Percentiles rank a stretch among this genome's conserved stretches.
Conservation (phyloP, 2,888 invertebrate genomes). For the Pristionchus maxplancki region DNA sequence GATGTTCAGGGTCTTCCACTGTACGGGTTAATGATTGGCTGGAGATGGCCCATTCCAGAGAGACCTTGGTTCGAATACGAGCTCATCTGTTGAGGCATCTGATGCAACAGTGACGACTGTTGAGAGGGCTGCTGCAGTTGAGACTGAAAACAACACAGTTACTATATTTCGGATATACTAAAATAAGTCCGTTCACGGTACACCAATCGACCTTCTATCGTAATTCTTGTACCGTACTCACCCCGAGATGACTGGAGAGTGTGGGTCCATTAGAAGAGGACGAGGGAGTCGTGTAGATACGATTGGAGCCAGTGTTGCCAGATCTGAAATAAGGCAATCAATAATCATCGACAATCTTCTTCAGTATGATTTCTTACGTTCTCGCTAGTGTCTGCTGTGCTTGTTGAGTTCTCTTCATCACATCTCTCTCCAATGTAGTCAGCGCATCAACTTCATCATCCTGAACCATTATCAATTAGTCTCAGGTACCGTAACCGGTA, state of each 20-base stretch:
- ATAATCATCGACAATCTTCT: neutral
- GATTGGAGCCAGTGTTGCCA: neutral
- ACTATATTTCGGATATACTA: neutral
- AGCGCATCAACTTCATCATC: slow-evolving; percentile 73
- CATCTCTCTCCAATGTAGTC: slow-evolving; percentile 73
- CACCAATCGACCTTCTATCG: too few species aligned
- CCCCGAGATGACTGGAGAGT: slow-evolving; percentile 39
- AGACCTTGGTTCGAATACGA: slow-evolving; percentile 7
- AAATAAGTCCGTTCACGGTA: neutral
- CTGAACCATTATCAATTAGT: neutral
- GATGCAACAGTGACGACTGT: slow-evolving; percentile 12
- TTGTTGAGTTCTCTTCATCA: slow-evolving; percentile 74
- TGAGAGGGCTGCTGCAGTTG: slow-evolving; percentile 30
- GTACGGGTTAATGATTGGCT: slow-evolving; percentile 51
- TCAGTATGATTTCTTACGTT: neutral
- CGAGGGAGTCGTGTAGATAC: neutral
- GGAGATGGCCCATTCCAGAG: slow-evolving; percentile 34
- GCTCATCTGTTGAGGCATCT: slow-evolving; percentile 45
- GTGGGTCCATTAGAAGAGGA: slow-evolving; percentile 39
- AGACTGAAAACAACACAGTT: neutral
- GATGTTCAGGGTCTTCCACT: slow-evolving; percentile 30
- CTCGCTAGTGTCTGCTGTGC: slow-evolving; percentile 69
- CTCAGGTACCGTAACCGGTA: neutral
- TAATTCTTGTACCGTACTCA: neutral
- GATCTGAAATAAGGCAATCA: slow-evolving; percentile 20